Evolutionary conservation across 2,797 vertebrate species (phyloP).

Genomic region (Paramormyrops hopkinsi): DNA sequence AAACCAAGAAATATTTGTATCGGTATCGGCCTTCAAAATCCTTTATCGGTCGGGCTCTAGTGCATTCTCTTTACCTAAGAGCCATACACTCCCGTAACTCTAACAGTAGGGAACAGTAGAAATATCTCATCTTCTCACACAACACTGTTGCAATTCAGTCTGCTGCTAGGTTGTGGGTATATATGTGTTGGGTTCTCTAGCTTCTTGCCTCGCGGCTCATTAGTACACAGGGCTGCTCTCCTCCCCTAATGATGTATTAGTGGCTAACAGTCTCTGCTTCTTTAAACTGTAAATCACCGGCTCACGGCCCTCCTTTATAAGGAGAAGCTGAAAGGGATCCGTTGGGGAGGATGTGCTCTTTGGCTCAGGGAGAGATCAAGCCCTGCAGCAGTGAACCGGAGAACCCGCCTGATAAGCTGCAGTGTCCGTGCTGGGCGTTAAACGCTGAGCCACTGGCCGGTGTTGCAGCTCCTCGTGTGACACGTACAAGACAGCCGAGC

Average conservation of each 20-base stretch:
- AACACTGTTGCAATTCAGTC: not conserved
- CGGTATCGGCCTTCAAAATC: too few relatives aligned
- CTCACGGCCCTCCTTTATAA: not conserved
- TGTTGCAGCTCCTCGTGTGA: not conserved
- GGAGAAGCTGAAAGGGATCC: not conserved
- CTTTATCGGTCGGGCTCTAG: too few relatives aligned
- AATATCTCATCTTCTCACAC: not conserved
- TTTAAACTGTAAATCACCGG: conserved; percentile 10
- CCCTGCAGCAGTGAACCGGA: not conserved
- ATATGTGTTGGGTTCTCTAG: not conserved
- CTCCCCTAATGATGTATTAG: conserved; percentile 5
- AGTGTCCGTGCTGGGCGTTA: not conserved
- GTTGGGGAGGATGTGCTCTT: not conserved
- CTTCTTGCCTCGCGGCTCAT: not conserved
- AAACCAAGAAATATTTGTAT: too few relatives aligned
- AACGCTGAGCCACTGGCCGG: too few relatives aligned
- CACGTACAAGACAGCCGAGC: not conserved
- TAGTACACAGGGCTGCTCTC: not conserved
- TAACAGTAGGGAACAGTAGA: not conserved
- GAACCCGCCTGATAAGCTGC: not conserved
- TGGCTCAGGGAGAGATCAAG: not conserved
- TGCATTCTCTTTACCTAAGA: not conserved
- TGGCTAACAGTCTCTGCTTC: not conserved
- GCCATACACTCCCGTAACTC: not conserved
- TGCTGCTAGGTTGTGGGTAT: not conserved